Percentiles rank a stretch among this genome's conserved stretches.
Evolutionary conservation across 2,797 vertebrate genomes (phyloP).

Genomic region (Oophaga sylvatica): DNA sequence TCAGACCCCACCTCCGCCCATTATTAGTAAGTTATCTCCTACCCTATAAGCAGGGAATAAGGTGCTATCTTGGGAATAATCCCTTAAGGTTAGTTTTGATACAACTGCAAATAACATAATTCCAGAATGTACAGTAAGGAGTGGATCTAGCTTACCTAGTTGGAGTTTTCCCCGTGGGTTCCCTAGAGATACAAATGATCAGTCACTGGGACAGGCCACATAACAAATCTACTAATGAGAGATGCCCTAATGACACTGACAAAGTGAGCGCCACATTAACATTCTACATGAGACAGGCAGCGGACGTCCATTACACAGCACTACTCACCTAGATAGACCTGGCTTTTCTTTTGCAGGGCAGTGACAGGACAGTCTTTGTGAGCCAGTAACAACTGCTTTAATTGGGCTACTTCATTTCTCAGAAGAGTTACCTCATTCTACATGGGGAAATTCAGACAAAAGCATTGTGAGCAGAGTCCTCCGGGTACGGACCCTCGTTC

Average conservation of each 20-base stretch:
- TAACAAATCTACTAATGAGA: neutral
- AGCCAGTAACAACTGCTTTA: slow-evolving; percentile 96
- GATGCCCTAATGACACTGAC: neutral
- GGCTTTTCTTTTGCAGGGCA: slow-evolving; percentile 91
- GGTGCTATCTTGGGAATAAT: too few relatives aligned
- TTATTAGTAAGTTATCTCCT: too few relatives aligned
- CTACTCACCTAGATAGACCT: slow-evolving; percentile 87
- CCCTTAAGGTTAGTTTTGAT: too few relatives aligned
- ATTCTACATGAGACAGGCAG: neutral
- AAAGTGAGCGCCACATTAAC: neutral
- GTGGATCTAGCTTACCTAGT: neutral
- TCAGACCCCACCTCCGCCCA: too few relatives aligned
- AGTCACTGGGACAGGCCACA: neutral
- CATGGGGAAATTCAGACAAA: slow-evolving; percentile 53
- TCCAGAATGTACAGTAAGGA: too few relatives aligned
- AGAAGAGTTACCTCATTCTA: slow-evolving; percentile 96
- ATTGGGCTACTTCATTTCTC: slow-evolving; percentile 95
- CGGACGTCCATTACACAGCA: neutral
- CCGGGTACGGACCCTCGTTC: neutral
- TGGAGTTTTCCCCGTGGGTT: neutral
- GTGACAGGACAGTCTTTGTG: slow-evolving; percentile 99
- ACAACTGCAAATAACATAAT: too few relatives aligned
- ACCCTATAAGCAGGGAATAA: too few relatives aligned
- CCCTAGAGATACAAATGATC: neutral
- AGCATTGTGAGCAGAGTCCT: slow-evolving; percentile 25